Evolutionary conservation across 2,888 invertebrate genomes (phyloP).

Genomic region (Callyntrura sp.): DNA sequence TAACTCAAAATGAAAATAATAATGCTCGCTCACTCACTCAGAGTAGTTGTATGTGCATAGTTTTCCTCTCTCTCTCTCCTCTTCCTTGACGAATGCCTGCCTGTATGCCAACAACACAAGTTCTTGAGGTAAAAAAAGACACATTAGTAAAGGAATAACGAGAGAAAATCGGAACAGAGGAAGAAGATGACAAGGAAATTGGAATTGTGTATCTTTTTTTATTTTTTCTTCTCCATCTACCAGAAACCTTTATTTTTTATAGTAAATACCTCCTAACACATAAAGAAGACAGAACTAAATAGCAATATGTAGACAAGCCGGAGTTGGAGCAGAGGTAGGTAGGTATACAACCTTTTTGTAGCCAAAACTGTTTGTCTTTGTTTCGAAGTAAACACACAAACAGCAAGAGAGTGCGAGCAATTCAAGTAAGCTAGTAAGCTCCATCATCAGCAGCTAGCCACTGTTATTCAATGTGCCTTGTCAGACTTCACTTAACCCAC

Average conservation of each 20-base stretch:
- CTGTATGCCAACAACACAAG: slow-evolving; percentile 45
- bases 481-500: neutral
- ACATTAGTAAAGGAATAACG: slow-evolving; percentile 50
- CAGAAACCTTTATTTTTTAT: too few species aligned
- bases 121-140: slow-evolving; percentile 62
- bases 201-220: slow-evolving; percentile 46
- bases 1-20: slow-evolving; percentile 69
- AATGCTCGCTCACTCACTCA: slow-evolving; percentile 47
- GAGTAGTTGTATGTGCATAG: slow-evolving; percentile 22
- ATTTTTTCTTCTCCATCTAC: slow-evolving; percentile 1
- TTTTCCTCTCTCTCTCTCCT: slow-evolving; percentile 33
- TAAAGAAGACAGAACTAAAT: neutral
- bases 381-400: neutral
- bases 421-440: neutral
- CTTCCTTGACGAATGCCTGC: slow-evolving; percentile 35
- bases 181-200: slow-evolving; percentile 62
- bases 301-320: neutral
- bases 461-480: neutral
- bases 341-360: neutral
- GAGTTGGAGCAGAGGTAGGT: slow-evolving; percentile 15
- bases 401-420: neutral
- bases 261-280: too few species aligned
- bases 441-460: neutral
- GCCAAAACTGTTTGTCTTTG: slow-evolving; percentile 20
- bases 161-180: slow-evolving; percentile 30